Conservation (phyloP, 1,140 invertebrate genomes). For the Antheraea pernyi region DNA sequence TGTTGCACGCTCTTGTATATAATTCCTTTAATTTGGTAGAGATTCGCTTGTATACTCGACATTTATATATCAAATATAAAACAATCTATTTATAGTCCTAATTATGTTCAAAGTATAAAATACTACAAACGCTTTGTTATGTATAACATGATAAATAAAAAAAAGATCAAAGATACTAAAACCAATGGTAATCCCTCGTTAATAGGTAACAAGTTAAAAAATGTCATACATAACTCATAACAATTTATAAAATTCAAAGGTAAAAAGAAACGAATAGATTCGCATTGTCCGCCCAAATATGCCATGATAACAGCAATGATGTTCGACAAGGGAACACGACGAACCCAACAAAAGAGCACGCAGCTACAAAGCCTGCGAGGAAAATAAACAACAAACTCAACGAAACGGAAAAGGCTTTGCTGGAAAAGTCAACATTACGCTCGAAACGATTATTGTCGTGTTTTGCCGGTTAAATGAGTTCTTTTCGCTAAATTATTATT, state of each 20-base stretch:
- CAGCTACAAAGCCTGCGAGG: constrained; percentile 8
- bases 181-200: neutral
- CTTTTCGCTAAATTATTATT: constrained; percentile 7
- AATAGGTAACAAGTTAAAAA: neutral
- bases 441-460: constrained; percentile 14
- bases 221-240: neutral
- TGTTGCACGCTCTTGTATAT: too few species aligned
- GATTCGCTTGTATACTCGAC: too few species aligned
- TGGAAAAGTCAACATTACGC: constrained; percentile 11
- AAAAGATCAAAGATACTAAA: neutral
- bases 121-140: too few species aligned
- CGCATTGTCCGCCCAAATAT: constrained; percentile 11
- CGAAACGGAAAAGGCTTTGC: constrained; percentile 7
- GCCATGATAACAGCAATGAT: constrained; percentile 11
- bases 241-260: neutral
- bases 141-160: too few species aligned
- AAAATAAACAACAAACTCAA: constrained; percentile 11
- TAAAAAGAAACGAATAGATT: neutral
- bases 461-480: constrained; percentile 11
- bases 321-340: constrained; percentile 9
- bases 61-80: too few species aligned
- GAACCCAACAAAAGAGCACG: constrained; percentile 11
- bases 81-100: too few species aligned
- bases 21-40: too few species aligned
- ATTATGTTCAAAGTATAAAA: too few species aligned